These are phyloP conservation scores for Odontocerum albicorne DNA, from an alignment of 2,888 invertebrate species.

Conservation along the genomic window DNA sequence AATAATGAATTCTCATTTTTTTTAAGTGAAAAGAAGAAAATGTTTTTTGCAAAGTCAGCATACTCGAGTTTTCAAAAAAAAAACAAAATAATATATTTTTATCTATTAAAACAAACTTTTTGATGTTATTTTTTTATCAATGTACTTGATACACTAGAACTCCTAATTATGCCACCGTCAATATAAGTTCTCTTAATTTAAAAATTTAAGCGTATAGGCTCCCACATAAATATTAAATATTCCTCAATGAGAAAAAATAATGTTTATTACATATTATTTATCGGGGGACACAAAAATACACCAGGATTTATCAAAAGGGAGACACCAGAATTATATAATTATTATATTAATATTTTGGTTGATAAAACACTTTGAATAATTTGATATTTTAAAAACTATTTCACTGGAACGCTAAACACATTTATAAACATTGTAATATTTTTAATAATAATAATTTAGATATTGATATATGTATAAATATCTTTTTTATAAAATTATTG, in stretches of 20 bases:
- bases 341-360: background rate
- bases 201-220: conserved; percentile 36
- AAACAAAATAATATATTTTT: no score
- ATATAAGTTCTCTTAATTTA: conserved; percentile 25
- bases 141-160: no score
- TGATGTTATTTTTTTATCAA: no score
- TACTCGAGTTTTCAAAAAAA: no score
- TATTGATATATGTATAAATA: no score
- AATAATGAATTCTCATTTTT: no score
- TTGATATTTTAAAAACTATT: background rate
- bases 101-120: no score
- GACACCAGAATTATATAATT: background rate
- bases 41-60: background rate
- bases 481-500: no score
- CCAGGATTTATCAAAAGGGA: conserved; percentile 4
- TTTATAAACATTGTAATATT: background rate
- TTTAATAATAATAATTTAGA: no score
- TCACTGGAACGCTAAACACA: background rate
- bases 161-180: background rate
- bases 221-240: conserved; percentile 30
- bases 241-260: no score
- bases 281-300: conserved; percentile 14
- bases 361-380: background rate
- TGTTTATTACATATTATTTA: conserved; percentile 8
- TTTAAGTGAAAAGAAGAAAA: background rate